Conservation (phyloP, 2,888 invertebrate genomes). For the Lycophotia porphyrea region DNA sequence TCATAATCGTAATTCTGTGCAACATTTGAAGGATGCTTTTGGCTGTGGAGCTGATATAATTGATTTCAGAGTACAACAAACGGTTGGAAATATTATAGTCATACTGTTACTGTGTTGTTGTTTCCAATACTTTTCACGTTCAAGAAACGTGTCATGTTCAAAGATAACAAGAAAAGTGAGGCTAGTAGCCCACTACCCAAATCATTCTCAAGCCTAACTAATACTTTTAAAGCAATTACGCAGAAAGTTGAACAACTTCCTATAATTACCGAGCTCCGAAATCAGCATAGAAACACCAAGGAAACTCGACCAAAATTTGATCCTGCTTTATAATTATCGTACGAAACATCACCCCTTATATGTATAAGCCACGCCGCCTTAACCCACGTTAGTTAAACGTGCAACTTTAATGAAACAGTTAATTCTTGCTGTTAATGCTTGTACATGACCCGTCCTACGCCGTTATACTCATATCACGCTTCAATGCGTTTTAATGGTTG, state of each 20-base stretch:
- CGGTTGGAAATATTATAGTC: neutral
- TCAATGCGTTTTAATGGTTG: slow-evolving; percentile 47
- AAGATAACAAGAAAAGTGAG: neutral
- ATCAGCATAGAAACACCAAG: slow-evolving; percentile 42
- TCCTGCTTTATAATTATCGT: slow-evolving; percentile 58
- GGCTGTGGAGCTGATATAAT: neutral
- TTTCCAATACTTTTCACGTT: neutral
- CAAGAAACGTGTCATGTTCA: neutral
- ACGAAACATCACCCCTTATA: slow-evolving; percentile 47
- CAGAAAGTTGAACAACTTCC: slow-evolving; percentile 41
- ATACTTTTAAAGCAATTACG: slow-evolving; percentile 39
- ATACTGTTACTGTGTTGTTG: no score
- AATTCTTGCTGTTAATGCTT: slow-evolving; percentile 66
- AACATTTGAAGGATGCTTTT: neutral
- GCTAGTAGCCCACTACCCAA: neutral
- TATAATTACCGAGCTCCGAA: slow-evolving; percentile 47
- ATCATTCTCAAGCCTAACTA: slow-evolving; percentile 29
- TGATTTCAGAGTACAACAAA: neutral
- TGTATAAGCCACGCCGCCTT: slow-evolving; percentile 30
- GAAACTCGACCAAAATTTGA: slow-evolving; percentile 53
- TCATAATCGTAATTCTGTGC: neutral
- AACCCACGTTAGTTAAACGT: slow-evolving; percentile 59
- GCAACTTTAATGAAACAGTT: slow-evolving; percentile 76
- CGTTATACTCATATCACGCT: slow-evolving; percentile 60
- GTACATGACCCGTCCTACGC: slow-evolving; percentile 57